A percentile compares a stretch with the other conserved stretches of the same genome.
phyloP scores from a whole-genome alignment of 2,797 vertebrate species.

The Rhincodon typus region DNA sequence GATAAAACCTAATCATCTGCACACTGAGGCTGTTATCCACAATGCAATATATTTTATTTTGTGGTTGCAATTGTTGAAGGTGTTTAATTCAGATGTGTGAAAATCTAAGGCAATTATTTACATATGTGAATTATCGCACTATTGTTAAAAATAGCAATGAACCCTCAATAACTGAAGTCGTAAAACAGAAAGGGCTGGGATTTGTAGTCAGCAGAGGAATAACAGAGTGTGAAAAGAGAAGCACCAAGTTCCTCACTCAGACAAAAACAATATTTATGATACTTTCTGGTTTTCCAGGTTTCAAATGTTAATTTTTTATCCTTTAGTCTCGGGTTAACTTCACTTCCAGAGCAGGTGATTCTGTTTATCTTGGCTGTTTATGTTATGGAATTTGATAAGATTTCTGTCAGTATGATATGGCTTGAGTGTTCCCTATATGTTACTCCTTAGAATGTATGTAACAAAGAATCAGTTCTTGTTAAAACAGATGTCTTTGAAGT shows the following conservation, averaged over 20 bases:
- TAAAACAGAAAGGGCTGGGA: background rate
- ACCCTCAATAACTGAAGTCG: background rate
- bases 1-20: background rate
- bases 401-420: too few species aligned
- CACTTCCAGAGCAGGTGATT: background rate
- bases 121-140: background rate
- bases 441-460: too few species aligned
- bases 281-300: background rate
- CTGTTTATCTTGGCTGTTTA: background rate
- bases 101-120: slow-evolving; percentile 18
- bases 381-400: background rate
- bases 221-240: background rate
- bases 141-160: background rate
- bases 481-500: too few species aligned
- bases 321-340: background rate
- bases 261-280: too few species aligned
- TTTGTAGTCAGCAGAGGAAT: too few species aligned
- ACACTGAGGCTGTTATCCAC: background rate
- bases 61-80: background rate
- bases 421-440: too few species aligned
- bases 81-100: slow-evolving; percentile 27
- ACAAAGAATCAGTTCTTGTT: too few species aligned
- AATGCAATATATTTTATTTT: background rate
- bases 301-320: background rate
- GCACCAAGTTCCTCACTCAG: background rate